Base-by-base conservation (phyloP, 2,888 invertebrate species). In the Pseudolycoriella hygida region DNA sequence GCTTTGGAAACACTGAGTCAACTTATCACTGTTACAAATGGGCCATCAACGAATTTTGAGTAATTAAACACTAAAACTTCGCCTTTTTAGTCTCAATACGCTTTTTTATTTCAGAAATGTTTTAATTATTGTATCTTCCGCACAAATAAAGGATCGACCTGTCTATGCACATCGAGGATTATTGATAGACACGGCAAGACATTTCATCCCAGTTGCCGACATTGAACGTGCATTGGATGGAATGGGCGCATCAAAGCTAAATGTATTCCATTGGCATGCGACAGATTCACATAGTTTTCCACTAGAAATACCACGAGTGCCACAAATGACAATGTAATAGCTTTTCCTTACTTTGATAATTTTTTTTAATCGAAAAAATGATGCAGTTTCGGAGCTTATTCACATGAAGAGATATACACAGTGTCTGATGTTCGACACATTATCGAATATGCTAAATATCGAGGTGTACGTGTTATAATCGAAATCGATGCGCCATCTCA, bases 271-370 rank as follows among this genome's bases (percentile, higher is more conserved):
- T 59, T 94, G 93, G 92, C 87, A 88, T 58, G 78, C 78, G 1
- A 83, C 85, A 1, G 94, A 94, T 62, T 77, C 87, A 1, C 92
- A 93, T 53, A 90, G 92, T 54, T 94, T 93, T 63, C 93, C 94
- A 0, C 69, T 90, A 56, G 80, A 83, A 56, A 77, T 82, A 0
- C 69, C 70, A n/a, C 69, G 77, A 37, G 73, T 81, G 17, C 86
- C 85, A 1, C 76, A 80, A 54, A 72, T 88, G 66, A 74, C 82
- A 2, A 74, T 71, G 74, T 83, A 66, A 54, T 70, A 68, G 34
- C 38, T 3, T 3, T 10, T 15, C n/a, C 31, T 18, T 42, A 32
- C 38, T 25, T 2, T 12, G 40, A 5, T 12, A 30, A n/a, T 14
- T 10, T 4, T 42, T 34, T 37, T 46, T 43, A 15, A 11, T 30